phyloP scores from a whole-genome alignment of 2,797 vertebrate species.

The Centroberyx gerrardi region DNA sequence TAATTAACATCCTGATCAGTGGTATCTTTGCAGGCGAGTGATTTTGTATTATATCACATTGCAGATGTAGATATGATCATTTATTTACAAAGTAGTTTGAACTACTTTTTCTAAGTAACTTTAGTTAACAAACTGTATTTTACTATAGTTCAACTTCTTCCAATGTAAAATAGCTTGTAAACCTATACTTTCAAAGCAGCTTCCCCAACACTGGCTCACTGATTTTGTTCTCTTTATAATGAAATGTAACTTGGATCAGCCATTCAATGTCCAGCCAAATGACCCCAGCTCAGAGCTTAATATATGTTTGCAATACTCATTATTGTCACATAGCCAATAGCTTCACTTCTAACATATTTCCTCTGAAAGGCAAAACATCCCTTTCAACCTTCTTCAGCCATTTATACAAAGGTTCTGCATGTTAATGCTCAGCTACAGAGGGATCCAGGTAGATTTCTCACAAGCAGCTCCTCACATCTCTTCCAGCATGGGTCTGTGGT shows the following conservation, averaged over 20 bases:
- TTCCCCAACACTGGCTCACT: too few relatives aligned
- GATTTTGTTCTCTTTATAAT: too few relatives aligned
- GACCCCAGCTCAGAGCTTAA: neutral
- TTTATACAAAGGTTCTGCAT: neutral
- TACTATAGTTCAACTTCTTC: too few relatives aligned
- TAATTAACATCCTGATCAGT: neutral
- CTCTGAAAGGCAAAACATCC: neutral
- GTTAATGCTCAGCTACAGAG: conserved; percentile 22
- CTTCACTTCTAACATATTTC: conserved; percentile 4
- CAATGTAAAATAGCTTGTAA: too few relatives aligned
- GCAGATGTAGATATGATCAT: neutral
- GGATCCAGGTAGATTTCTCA: conserved; percentile 3
- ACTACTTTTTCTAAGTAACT: too few relatives aligned
- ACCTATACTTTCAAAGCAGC: too few relatives aligned
- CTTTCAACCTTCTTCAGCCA: neutral
- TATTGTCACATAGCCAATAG: neutral
- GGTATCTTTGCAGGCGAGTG: neutral
- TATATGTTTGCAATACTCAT: neutral
- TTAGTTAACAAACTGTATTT: too few relatives aligned
- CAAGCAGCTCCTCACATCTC: neutral
- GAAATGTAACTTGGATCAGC: neutral
- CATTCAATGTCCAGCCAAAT: neutral
- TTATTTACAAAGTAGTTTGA: too few relatives aligned
- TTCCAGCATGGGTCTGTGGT: conserved; percentile 43
- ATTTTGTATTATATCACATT: neutral